These are phyloP conservation scores for Ciconia maguari DNA, from an alignment of 2,113 vertebrate species.

Conservation along the genomic window DNA sequence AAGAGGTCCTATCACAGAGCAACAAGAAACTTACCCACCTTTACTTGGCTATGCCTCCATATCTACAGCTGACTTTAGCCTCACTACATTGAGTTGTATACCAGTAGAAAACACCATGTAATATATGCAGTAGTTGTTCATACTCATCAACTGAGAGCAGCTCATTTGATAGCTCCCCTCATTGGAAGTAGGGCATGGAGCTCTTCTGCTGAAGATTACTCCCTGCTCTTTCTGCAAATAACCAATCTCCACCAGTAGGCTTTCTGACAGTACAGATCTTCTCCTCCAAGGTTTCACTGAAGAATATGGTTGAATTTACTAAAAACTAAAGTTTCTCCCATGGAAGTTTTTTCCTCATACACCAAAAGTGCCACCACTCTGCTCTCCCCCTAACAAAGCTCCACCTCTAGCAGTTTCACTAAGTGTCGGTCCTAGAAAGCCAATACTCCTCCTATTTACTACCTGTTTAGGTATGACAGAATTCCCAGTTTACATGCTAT, in stretches of 20 bases:
- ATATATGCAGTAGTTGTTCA: background rate
- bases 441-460: background rate
- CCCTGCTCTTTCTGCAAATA: background rate
- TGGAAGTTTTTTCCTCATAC: background rate
- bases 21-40: background rate
- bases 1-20: background rate
- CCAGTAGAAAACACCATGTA: background rate
- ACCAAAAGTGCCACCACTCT: background rate
- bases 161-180: background rate
- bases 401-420: background rate
- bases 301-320: background rate
- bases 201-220: background rate
- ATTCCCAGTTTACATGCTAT: background rate
- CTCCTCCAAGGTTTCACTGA: background rate
- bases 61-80: background rate
- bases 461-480: background rate
- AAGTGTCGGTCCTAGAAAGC: background rate
- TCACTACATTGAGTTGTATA: background rate
- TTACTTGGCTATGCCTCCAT: background rate
- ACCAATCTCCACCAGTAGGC: background rate
- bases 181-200: accelerated
- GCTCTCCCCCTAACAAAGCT: background rate
- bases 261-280: background rate
- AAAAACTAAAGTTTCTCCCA: background rate
- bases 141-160: background rate